Percentiles rank a stretch among this genome's conserved stretches.
Evolutionary conservation across 2,797 vertebrate genomes (phyloP).

Genomic region (Gadopsis bispinosus): DNA sequence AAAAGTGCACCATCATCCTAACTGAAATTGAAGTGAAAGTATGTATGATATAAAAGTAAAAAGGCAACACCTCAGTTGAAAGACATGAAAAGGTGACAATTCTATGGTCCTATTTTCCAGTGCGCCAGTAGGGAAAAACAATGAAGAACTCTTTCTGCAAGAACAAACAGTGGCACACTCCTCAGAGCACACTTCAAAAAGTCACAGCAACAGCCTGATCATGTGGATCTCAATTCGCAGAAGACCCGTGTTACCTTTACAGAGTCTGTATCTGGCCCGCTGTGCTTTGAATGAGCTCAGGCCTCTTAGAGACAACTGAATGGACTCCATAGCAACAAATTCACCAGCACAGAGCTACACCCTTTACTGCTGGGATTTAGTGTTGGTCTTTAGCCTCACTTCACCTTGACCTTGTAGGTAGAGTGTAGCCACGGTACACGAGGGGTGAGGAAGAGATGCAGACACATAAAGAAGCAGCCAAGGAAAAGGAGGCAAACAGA

Average conservation of each 20-base stretch:
- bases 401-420: slow-evolving; percentile 59
- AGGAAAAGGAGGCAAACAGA: slow-evolving; percentile 33
- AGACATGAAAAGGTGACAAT: slow-evolving; percentile 28
- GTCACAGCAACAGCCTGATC: slow-evolving; percentile 31
- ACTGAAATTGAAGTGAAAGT: slow-evolving; percentile 1
- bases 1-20: neutral
- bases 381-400: slow-evolving; percentile 54
- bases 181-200: slow-evolving; percentile 36
- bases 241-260: slow-evolving; percentile 15
- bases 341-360: slow-evolving; percentile 10
- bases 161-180: slow-evolving; percentile 26
- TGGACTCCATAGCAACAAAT: slow-evolving; percentile 47
- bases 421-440: slow-evolving; percentile 10
- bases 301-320: slow-evolving; percentile 35
- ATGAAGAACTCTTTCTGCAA: slow-evolving; percentile 11
- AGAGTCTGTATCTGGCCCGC: neutral
- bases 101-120: slow-evolving; percentile 15
- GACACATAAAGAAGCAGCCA: slow-evolving; percentile 30
- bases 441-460: slow-evolving; percentile 25
- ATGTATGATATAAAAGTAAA: slow-evolving; percentile 1
- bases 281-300: slow-evolving; percentile 39
- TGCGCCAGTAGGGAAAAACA: slow-evolving; percentile 1
- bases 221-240: slow-evolving; percentile 23
- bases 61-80: slow-evolving; percentile 1
- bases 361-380: slow-evolving; percentile 54